Conservation (phyloP, 2,113 vertebrate species). For the Melierax canorus region DNA sequence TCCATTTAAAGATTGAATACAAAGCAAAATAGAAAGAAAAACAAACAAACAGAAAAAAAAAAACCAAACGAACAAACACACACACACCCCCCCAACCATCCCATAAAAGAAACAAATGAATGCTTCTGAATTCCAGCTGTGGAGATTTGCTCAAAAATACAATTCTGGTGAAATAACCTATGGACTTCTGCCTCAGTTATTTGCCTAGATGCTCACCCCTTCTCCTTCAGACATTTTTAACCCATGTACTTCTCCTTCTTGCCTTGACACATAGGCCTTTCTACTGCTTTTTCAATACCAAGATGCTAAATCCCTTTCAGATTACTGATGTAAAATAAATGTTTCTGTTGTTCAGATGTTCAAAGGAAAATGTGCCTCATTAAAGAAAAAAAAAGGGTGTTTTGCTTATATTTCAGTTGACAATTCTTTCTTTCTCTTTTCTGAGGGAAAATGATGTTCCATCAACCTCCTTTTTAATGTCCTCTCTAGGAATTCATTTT, state of each 20-base stretch:
- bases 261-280: background rate
- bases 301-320: background rate
- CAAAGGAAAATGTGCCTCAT: background rate
- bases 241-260: background rate
- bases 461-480: background rate
- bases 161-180: background rate
- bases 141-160: background rate
- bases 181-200: background rate
- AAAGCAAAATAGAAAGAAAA: background rate
- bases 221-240: background rate
- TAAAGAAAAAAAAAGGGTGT: background rate
- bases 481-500: background rate
- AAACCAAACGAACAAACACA: background rate
- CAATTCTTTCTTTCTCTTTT: background rate
- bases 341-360: background rate
- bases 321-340: background rate
- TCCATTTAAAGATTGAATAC: background rate
- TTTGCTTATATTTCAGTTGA: background rate
- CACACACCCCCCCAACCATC: background rate
- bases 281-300: background rate
- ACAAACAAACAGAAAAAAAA: background rate
- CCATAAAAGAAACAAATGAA: background rate
- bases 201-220: background rate
- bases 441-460: background rate
- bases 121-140: background rate